phyloP scores from a whole-genome alignment of 1,140 invertebrate genomes.

The Brachionus rotundiformis region DNA sequence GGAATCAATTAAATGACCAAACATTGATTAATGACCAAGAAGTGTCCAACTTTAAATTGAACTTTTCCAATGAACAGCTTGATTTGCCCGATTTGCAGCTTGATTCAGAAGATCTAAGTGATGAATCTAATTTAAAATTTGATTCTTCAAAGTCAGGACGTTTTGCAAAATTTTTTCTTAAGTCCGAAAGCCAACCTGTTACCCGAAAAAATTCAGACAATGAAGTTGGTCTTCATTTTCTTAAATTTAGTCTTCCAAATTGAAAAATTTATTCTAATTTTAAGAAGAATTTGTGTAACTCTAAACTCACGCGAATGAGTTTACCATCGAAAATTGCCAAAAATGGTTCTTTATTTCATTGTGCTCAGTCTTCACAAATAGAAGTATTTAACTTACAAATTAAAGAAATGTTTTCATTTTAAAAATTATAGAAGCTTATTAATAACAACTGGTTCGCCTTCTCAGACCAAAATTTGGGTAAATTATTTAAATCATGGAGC shows the following conservation, averaged over 20 bases:
- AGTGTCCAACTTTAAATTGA: neutral
- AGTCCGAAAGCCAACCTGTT: slow-evolving; percentile 8
- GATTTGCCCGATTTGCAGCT: neutral
- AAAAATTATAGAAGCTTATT: neutral
- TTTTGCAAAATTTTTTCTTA: slow-evolving; percentile 5
- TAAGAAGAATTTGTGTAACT: neutral
- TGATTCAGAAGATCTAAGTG: neutral
- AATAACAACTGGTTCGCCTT: neutral
- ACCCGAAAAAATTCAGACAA: slow-evolving; percentile 21
- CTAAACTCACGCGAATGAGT: neutral
- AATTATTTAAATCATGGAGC: neutral
- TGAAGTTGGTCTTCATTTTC: neutral
- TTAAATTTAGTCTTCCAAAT: no score
- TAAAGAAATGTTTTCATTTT: no score
- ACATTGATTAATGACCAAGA: neutral
- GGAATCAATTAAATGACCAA: neutral
- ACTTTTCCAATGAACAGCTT: neutral
- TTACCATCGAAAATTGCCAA: neutral
- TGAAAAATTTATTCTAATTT: neutral
- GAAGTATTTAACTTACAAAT: no score
- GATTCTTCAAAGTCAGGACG: neutral
- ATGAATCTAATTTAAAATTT: neutral
- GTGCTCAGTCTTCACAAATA: no score
- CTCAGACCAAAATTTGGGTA: neutral
- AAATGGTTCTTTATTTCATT: no score